phyloP scores from a whole-genome alignment of 92 coral and sea anemone genomes.

The Bergia puertoricense region DNA sequence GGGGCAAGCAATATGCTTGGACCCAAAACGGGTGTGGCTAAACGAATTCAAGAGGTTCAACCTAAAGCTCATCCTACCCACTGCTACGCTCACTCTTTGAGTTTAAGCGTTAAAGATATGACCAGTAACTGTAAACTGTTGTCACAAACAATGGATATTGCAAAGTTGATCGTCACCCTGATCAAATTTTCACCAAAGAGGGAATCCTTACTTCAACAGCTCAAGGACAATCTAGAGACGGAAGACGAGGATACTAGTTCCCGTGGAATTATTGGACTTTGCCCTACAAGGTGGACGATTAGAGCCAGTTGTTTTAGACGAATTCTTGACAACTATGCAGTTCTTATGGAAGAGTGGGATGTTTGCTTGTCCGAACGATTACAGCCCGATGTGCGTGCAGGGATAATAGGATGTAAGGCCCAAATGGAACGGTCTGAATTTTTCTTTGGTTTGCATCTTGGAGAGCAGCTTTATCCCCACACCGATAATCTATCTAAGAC shows the following conservation, averaged over 20 bases:
- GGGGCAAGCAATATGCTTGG: conserved; percentile 82
- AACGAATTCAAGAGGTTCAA: conserved; percentile 61
- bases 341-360: neutral
- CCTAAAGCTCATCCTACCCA: conserved; percentile 72
- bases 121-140: no score
- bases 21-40: conserved; percentile 56
- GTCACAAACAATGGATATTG: no score
- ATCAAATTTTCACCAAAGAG: neutral
- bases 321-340: conserved; percentile 35
- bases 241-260: conserved; percentile 39
- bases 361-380: conserved; percentile 28
- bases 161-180: no score
- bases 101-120: conserved; percentile 59
- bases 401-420: conserved; percentile 31
- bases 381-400: conserved; percentile 28
- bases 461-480: conserved; percentile 33
- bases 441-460: conserved; percentile 27
- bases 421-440: conserved; percentile 22
- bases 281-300: conserved; percentile 53
- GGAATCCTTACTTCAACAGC: conserved; percentile 39
- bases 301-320: neutral
- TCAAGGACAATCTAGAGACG: conserved; percentile 43
- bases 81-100: no score
- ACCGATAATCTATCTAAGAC: neutral
- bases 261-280: conserved; percentile 43